Evolutionary conservation across 2,797 vertebrate species (phyloP), one percentile per base, ranked within the genome.

Genomic region (Platyrinchus mystaceus): DNA sequence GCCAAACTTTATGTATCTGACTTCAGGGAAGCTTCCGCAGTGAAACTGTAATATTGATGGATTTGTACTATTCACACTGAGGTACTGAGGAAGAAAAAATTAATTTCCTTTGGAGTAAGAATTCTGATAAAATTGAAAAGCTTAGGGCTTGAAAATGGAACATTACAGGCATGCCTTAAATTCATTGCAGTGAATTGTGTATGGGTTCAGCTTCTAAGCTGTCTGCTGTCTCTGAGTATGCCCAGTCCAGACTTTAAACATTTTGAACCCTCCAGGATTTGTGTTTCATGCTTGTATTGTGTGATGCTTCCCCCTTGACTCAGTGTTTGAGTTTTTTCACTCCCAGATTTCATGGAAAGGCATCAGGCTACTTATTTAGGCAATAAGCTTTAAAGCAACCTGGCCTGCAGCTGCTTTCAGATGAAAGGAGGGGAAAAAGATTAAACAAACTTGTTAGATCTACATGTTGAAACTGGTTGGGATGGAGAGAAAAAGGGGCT

Each of bases 381-480:
- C 10, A 50, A 36, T 69, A 18, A 70, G 37, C 37, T 67, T 83
- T 47, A 86, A 87, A 84, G 37, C 41, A 77, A 22, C 36, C 26
- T 69, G 78, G 59, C 28, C 36, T 67, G 74, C 70, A 89, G 43
- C 75, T 89, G 81, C 59, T 90, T 87, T 93, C 59, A 63, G 27
- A 36, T 62, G 60, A 71, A 74, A 81, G n/a, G 55, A 80, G 20
- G 28, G 32, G 34, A 2, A 58, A 58, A 58, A 75, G 15, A 49
- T 84, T 82, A 80, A 67, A 90, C 28, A 73, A 82, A 89, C 37
- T 59, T 67, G 16, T 80, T 87, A 39, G 19, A 56, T 21, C 30
- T 89, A 10, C 68, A n/a, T 41, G 68, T 82, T 92, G 46, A 78
- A 93, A 93, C 89, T 83, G 80, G 90, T 84, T 90, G 53, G 41